A percentile compares a stretch with the other conserved stretches of the same genome.
Conservation (phyloP, 2,888 invertebrate species). For the Melipona bicolor region DNA sequence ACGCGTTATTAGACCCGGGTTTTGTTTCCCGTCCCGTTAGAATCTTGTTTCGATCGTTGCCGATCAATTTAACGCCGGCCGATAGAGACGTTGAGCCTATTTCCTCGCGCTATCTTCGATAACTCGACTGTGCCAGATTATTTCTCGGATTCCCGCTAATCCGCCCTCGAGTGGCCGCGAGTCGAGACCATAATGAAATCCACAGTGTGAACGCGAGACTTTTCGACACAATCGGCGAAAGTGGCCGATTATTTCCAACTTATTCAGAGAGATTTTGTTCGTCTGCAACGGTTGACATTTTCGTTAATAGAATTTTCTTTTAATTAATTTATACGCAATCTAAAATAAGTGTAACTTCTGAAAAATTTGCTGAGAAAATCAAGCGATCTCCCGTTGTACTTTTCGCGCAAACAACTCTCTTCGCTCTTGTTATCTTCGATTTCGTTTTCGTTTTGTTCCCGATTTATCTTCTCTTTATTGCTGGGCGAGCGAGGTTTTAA, state of each 20-base stretch:
- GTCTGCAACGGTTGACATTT: no score
- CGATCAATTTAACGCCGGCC: conserved; percentile 31
- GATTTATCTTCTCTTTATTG: not conserved
- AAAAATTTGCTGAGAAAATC: not conserved
- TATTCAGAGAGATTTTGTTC: no score
- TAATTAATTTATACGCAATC: no score
- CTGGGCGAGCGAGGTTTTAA: not conserved
- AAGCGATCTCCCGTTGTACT: not conserved
- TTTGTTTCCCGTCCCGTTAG: conserved; percentile 21
- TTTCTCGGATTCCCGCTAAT: conserved; percentile 6
- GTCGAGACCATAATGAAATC: not conserved
- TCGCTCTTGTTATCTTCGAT: not conserved
- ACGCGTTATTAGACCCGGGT: conserved; percentile 1
- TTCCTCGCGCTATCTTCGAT: conserved; percentile 13
- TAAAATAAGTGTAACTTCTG: no score
- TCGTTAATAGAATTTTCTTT: no score
- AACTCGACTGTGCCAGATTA: conserved; percentile 2
- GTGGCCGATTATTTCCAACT: no score
- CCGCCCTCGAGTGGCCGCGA: not conserved
- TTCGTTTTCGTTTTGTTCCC: not conserved
- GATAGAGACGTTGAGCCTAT: conserved; percentile 15
- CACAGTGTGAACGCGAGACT: no score
- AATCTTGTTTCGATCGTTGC: conserved; percentile 24
- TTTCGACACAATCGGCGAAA: no score
- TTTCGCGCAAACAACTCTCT: not conserved